A percentile compares a stretch with the other conserved stretches of the same genome.
phyloP scores from a whole-genome alignment of 2,113 vertebrate species.

The Spilogale gracilis region DNA sequence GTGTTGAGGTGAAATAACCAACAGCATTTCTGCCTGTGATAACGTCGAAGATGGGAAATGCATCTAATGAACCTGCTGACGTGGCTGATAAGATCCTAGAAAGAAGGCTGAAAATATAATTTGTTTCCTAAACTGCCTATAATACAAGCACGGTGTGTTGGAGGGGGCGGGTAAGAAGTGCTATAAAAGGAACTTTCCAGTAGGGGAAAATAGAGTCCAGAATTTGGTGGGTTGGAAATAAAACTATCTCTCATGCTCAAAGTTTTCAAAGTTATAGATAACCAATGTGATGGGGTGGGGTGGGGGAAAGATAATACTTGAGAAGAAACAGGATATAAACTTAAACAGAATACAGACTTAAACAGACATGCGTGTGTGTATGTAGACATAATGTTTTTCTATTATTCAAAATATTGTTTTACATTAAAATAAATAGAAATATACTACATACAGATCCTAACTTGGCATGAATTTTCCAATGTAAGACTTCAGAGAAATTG shows the following conservation, averaged over 20 bases:
- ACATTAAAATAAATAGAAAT: conserved; percentile 25
- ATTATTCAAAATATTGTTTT: neutral
- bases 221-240: neutral
- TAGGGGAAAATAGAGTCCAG: neutral
- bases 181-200: neutral
- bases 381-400: neutral
- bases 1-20: neutral
- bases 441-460: neutral
- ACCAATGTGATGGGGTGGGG: neutral
- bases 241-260: neutral
- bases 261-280: neutral
- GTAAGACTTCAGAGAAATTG: neutral
- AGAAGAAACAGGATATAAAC: neutral
- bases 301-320: rapidly evolving
- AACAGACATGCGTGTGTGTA: neutral
- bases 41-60: neutral
- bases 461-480: neutral
- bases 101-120: neutral
- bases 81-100: conserved; percentile 7
- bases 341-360: neutral
- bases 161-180: neutral
- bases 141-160: neutral
- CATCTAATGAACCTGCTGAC: neutral
- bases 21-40: neutral
- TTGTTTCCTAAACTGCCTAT: neutral